Evolutionary conservation across 1,140 invertebrate genomes (phyloP).

Genomic region (Triops longicaudatus): DNA sequence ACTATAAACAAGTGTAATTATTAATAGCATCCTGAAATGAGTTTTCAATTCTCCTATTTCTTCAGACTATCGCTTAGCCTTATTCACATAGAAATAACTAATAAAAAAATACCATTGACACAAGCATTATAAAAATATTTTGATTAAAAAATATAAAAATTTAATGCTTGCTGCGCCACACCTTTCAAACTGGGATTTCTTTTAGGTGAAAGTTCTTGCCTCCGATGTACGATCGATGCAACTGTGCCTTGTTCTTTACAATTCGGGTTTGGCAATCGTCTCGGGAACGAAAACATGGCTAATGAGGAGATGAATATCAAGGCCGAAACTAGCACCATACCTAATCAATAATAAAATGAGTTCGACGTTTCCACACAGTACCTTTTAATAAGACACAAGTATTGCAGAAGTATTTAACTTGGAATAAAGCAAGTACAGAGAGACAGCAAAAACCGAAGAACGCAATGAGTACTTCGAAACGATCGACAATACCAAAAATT

Average conservation of each 20-base stretch:
- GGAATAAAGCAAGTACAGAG: background rate
- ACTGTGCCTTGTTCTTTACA: slow-evolving; percentile 10
- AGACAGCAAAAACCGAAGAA: background rate
- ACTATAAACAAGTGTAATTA: too few relatives aligned
- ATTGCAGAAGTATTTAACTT: too few relatives aligned
- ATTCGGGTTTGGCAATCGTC: slow-evolving; percentile 45
- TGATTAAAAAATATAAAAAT: too few relatives aligned
- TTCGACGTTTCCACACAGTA: too few relatives aligned
- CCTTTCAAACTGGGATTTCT: slow-evolving; percentile 25
- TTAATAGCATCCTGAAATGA: background rate
- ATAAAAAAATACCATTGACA: too few relatives aligned
- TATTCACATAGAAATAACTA: too few relatives aligned
- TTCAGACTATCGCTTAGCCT: too few relatives aligned
- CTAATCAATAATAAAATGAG: slow-evolving; percentile 25
- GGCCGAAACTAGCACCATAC: slow-evolving; percentile 62
- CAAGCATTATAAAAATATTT: too few relatives aligned
- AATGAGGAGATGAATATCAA: slow-evolving; percentile 67
- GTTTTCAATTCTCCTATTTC: too few relatives aligned
- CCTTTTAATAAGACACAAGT: too few relatives aligned
- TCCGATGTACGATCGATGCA: background rate
- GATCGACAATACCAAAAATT: background rate
- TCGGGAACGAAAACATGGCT: slow-evolving; percentile 82
- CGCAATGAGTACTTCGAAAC: background rate
- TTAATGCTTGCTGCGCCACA: too few relatives aligned
- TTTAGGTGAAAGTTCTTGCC: slow-evolving; percentile 19